Base-by-base conservation (phyloP, 2,797 vertebrate genomes). In the Schizopygopsis pylzovi region DNA sequence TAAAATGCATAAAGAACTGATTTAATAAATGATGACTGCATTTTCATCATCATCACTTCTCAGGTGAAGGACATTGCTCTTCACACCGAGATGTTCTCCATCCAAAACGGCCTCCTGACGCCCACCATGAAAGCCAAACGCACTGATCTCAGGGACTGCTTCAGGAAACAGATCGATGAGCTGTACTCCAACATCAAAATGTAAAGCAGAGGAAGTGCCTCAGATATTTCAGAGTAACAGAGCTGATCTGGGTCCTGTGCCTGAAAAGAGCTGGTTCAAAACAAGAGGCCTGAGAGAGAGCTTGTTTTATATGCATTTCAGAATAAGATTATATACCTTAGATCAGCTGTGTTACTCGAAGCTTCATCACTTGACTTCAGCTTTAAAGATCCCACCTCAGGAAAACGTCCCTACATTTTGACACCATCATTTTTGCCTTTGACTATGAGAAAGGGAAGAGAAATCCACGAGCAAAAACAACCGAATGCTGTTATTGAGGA, bases 51-150 rank as follows among this genome's bases (percentile, higher is more conserved):
- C 5, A 52, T 1, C 25, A 16, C 70, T 0, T 71, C 28, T 10
- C 87, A 99, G 98, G 96, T 99, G 90, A 98, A 96, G 92, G 95
- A 94, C 90, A 97, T 99, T 72, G 13, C 78, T 87, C 79, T 99
- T 56, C 94, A 97, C 90, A 59, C 89, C 0, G 96, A 99, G 93
- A 91, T 97, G 94, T 98, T 99, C 94, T 96, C 97, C 2, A 15
- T 98, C 20, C 94, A 97, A 88, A 98, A 97, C 0, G 96, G 96
- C 82, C 94, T 99, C 28, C 95, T 99, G 91, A 99, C 98, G n/a
- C 98, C 98, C 20, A 99, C 98, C 0, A 90, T 99, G 93, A 99
- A 99, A 92, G 94, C 97, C 0, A 99, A 98, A 92, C 96, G 98
- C 90, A 93, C 95, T 4, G 97, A 98, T 25, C 91, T 99, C 70